Evolutionary conservation across 2,113 vertebrate genomes (phyloP).

Genomic region (Poecile atricapillus): DNA sequence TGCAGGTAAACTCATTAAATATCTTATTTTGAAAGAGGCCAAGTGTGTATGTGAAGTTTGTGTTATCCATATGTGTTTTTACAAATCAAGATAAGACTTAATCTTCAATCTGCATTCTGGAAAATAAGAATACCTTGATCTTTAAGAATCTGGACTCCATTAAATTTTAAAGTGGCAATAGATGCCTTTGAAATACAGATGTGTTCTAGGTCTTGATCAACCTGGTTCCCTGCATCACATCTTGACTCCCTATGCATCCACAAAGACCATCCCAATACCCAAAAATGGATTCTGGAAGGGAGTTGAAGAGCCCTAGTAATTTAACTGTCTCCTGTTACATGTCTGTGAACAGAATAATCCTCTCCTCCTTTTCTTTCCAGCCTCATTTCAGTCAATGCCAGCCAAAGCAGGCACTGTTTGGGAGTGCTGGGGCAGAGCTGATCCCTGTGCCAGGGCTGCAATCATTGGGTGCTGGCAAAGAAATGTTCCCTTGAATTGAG

Average conservation of each 20-base stretch:
- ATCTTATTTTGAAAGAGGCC: neutral
- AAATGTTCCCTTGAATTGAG: neutral
- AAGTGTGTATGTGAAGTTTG: neutral
- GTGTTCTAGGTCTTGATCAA: neutral
- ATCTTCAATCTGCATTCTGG: neutral
- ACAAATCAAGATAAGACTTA: neutral
- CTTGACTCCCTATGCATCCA: neutral
- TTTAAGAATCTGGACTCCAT: neutral
- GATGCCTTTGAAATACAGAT: neutral
- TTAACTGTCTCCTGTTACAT: neutral
- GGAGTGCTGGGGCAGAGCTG: neutral
- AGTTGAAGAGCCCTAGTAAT: neutral
- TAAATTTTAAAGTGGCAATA: neutral
- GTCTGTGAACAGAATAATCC: neutral
- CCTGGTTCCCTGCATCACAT: neutral
- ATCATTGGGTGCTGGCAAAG: neutral
- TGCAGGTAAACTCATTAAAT: neutral
- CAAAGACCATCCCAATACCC: neutral
- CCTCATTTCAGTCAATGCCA: accelerated
- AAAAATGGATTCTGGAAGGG: neutral
- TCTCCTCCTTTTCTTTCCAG: neutral
- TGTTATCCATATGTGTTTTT: neutral
- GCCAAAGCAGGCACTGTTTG: neutral
- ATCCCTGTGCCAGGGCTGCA: neutral
- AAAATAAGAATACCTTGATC: neutral